Conservation (phyloP, 2,113 vertebrate species). For the Spilogale gracilis region DNA sequence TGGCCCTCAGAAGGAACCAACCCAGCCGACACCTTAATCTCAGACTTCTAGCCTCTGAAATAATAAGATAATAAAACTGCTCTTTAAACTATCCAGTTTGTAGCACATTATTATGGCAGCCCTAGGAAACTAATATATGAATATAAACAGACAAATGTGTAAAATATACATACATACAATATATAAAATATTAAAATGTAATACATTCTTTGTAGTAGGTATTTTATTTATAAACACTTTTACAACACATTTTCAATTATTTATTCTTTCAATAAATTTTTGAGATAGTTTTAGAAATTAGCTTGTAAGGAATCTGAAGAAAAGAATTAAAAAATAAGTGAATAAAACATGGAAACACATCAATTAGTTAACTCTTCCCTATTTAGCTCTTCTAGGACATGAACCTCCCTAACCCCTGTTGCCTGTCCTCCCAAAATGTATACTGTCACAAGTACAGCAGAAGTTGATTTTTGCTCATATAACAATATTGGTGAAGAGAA, state of each 20-base stretch:
- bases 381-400: not conserved
- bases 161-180: not conserved
- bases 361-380: not conserved
- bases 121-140: not conserved
- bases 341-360: not conserved
- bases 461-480: not conserved
- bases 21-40: not conserved
- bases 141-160: not conserved
- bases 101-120: not conserved
- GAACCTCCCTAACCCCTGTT: not conserved
- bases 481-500: not conserved
- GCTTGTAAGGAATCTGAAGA: not conserved
- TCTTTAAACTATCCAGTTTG: not conserved
- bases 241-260: not conserved
- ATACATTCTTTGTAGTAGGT: not conserved
- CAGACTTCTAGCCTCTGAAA: not conserved
- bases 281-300: not conserved
- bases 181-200: not conserved
- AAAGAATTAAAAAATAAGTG: not conserved
- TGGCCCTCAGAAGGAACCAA: not conserved
- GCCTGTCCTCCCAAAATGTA: rapidly evolving
- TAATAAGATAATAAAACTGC: not conserved
- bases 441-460: not conserved
- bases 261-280: not conserved
- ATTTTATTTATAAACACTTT: not conserved